Evolutionary conservation across 2,888 invertebrate genomes (phyloP).

Genomic region (Erynnis tages): DNA sequence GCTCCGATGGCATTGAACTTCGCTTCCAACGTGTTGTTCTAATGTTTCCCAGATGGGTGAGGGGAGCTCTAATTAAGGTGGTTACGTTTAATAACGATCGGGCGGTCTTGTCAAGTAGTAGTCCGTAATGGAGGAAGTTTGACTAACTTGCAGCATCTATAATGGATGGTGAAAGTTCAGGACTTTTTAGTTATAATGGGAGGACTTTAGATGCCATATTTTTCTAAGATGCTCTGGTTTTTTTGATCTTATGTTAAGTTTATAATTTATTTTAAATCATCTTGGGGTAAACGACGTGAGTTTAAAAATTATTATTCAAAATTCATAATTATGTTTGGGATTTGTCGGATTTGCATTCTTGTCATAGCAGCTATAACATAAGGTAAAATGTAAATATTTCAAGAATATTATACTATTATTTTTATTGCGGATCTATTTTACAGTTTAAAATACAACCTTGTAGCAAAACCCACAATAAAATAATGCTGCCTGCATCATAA

Average conservation of each 20-base stretch:
- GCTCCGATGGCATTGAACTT: slow-evolving; percentile 26
- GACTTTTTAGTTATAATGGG: slow-evolving; percentile 42
- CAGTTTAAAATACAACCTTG: too few species aligned
- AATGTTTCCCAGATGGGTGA: slow-evolving; percentile 27
- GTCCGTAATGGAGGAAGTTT: slow-evolving; percentile 65
- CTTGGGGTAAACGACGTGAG: too few species aligned
- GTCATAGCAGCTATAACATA: too few species aligned
- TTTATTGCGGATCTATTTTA: too few species aligned
- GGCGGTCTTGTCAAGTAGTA: slow-evolving; percentile 53
- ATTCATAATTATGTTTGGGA: too few species aligned
- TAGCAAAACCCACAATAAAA: too few species aligned
- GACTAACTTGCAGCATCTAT: slow-evolving; percentile 63
- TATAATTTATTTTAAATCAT: background rate
- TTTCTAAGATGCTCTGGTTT: slow-evolving; percentile 9
- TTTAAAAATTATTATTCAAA: too few species aligned
- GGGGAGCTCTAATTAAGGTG: slow-evolving; percentile 46
- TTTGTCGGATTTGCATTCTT: too few species aligned
- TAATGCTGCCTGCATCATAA: too few species aligned
- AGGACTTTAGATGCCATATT: slow-evolving; percentile 24
- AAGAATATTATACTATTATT: too few species aligned
- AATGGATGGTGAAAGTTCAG: slow-evolving; percentile 60
- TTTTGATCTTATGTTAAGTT: background rate
- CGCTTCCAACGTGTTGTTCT: slow-evolving; percentile 1
- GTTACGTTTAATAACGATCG: slow-evolving; percentile 57
- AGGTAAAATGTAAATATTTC: too few species aligned